Percentiles rank a stretch among this genome's conserved stretches.
These are phyloP conservation scores for Andrena praecox DNA, from an alignment of 2,888 invertebrate genomes.

Conservation along the genomic window DNA sequence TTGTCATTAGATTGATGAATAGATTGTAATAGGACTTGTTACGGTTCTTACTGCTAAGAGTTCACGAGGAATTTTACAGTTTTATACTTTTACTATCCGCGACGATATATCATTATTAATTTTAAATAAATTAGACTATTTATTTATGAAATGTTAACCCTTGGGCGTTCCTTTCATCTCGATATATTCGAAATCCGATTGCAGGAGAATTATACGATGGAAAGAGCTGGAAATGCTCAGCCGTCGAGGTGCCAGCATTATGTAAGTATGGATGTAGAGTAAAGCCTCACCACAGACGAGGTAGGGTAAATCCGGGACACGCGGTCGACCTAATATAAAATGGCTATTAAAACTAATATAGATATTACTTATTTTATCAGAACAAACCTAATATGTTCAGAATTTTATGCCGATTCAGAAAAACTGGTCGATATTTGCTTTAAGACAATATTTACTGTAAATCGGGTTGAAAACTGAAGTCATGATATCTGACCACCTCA, in stretches of 20 bases:
- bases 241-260: background rate
- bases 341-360: too few species aligned
- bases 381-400: too few species aligned
- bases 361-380: too few species aligned
- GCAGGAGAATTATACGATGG: background rate
- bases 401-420: too few species aligned
- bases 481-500: too few species aligned
- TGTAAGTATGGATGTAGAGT: slow-evolving; percentile 23
- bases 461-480: too few species aligned
- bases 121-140: slow-evolving; percentile 31
- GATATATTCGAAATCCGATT: background rate
- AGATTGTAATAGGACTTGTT: background rate
- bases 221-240: background rate
- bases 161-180: background rate
- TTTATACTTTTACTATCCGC: slow-evolving; percentile 48
- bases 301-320: too few species aligned
- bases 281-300: too few species aligned
- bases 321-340: too few species aligned
- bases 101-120: slow-evolving; percentile 15
- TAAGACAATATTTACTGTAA: too few species aligned
- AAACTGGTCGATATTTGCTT: too few species aligned
- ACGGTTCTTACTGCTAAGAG: slow-evolving; percentile 27
- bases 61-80: slow-evolving; percentile 42
- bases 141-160: slow-evolving; percentile 13
- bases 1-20: slow-evolving; percentile 2